Base-by-base conservation (phyloP, 2,888 invertebrate species). In the Gisinianus flammeolus region DNA sequence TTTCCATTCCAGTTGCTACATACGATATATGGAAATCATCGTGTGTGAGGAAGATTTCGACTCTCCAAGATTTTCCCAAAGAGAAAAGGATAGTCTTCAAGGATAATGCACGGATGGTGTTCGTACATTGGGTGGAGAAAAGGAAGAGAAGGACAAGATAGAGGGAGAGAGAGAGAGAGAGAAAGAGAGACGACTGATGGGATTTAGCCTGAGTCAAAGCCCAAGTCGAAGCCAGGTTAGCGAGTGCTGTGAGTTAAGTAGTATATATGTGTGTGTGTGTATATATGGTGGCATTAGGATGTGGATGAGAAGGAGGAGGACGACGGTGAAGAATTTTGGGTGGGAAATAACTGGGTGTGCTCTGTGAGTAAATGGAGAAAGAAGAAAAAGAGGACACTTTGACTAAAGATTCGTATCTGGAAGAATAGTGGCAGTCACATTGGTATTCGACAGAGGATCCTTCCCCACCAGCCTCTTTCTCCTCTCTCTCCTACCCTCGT, bases 331-430 rank as follows among this genome's bases (percentile, higher is more conserved):
- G 16, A 44, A 44, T 10, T 44, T 10, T 44, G 44, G 8, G n/a
- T n/a, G n/a, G n/a, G n/a, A n/a, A n/a, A n/a, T n/a, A n/a, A 44
- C 16, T 44, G 44, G 44, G 44, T 44, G 44, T 44, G 44, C 19
- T 35, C 35, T 35, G 12, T 35, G 12, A 35, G 35, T 35, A 35
- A 35, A 35, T 35, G 35, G 5, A 35, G 12, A 35, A 30, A 33
- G 35, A 2, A 68, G 44, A 44, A 24, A 35, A 33, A 33, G 35
- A 8, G 44, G 16, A 64, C 26, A 58, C 19, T 64, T 64, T 68
- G 68, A 31, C 68, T 68, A 35, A n/a, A 68, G 68, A 68, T 68
- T 68, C 68, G 22, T 44, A 68, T 68, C 44, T 68, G 1, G 6
- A 67, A 16, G 33, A 16, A 31, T 35, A 22, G 33, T 19, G 0